Base-by-base conservation (phyloP, 2,113 vertebrate genomes). In the Abramis brama region DNA sequence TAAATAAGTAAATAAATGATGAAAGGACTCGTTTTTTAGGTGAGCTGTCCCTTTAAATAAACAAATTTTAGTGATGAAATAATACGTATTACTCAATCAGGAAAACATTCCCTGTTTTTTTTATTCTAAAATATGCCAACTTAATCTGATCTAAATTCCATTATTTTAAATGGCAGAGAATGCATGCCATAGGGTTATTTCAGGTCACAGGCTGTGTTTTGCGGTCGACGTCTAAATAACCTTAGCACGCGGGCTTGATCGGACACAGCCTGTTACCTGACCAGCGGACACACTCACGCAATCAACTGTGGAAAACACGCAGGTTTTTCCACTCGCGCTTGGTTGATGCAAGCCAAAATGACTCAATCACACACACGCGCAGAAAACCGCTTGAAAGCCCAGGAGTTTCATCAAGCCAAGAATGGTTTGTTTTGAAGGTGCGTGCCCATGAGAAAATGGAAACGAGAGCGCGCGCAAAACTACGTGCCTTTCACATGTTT, bases 371-470 rank as follows among this genome's bases (percentile, higher is more conserved):
- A 55, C n/a, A 33, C 80, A 25, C 45, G 21, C 68, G 6, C 25
- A 27, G 17, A 76, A 59, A 66, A 77, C 52, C 83, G 75, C 80
- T 82, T 47, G 47, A 77, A 80, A 81, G 60, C 45, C 75, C 52
- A 27, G 36, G 84, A 83, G 84, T 78, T 87, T 84, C 80, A 87
- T 80, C 66, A 76, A n/a, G 85, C 77, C 84, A 86, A 59, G 85
- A 87, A 77, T 60, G 84, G 85, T 84, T 86, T 89, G 86, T 89
- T 89, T 87, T 87, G 80, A 87, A 84, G 76, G 68, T 79, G 76
- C 27, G 60, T 57, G 62, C 13, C 73, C 81, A 50, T 7, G 80
- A 62, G 83, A 59, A 81, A 86, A 66, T 36, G 87, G 64, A 83
- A 77, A 55, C 27, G 84, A 79, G 74, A 50, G 57, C 33, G 66